These are phyloP conservation scores for Hetaerina titia DNA, from an alignment of 2,888 invertebrate species.

Conservation along the genomic window DNA sequence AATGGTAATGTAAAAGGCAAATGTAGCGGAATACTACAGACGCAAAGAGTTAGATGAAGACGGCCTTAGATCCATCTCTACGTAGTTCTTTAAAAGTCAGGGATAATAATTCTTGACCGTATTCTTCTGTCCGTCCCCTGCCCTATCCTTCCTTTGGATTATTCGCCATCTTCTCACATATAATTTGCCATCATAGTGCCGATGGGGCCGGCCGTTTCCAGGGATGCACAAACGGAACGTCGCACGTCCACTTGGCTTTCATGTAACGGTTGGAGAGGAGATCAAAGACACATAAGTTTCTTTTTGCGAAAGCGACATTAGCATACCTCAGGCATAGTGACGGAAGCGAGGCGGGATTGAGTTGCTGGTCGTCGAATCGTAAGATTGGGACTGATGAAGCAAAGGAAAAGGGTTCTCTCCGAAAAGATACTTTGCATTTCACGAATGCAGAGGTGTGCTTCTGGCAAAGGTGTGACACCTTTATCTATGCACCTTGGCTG, in stretches of 20 bases:
- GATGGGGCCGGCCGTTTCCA: neutral
- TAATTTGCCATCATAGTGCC: neutral
- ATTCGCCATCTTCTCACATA: neutral
- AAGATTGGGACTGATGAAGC: neutral
- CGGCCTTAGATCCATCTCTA: too few species aligned
- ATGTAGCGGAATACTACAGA: too few species aligned
- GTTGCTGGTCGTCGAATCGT: neutral
- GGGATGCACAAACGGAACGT: neutral
- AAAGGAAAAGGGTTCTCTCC: neutral
- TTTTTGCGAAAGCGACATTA: neutral
- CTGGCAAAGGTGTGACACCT: neutral
- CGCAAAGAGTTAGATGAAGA: too few species aligned
- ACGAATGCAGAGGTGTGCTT: neutral
- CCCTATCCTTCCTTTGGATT: neutral
- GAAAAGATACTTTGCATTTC: neutral
- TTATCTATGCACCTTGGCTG: neutral
- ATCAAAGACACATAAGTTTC: neutral
- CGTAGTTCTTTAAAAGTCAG: too few species aligned
- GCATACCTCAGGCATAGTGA: neutral
- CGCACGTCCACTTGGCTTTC: neutral
- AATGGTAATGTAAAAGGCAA: too few species aligned
- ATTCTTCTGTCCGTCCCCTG: neutral
- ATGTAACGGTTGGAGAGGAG: neutral
- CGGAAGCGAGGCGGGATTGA: neutral
- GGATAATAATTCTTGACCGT: too few species aligned